Evolutionary conservation across 2,113 vertebrate genomes (phyloP).

Genomic region (Tauraco erythrolophus): DNA sequence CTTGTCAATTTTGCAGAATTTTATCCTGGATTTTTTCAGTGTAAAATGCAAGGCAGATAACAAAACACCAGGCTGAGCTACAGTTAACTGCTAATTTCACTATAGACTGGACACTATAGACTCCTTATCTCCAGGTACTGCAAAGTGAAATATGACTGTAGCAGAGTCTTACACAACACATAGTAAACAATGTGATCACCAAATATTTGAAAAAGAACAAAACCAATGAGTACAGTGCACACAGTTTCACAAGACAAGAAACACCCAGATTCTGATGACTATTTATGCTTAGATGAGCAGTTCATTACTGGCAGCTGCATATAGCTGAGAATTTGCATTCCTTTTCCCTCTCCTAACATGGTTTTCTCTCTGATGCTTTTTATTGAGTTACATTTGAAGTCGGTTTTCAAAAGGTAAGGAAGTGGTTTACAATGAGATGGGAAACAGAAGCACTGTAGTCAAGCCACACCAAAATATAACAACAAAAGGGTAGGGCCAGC

Average conservation of each 20-base stretch:
- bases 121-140: neutral
- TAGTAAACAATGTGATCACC: neutral
- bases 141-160: neutral
- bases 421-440: neutral
- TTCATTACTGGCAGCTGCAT: neutral
- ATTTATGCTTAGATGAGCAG: neutral
- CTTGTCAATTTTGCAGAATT: neutral
- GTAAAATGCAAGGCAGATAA: neutral
- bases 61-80: neutral
- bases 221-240: neutral
- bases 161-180: neutral
- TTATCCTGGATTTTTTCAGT: neutral
- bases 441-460: neutral
- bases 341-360: neutral
- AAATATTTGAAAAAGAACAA: neutral
- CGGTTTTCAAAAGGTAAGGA: constrained; percentile 4
- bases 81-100: neutral
- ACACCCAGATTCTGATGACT: neutral
- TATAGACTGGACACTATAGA: neutral
- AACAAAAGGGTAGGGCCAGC: neutral
- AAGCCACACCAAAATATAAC: neutral
- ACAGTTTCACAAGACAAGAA: neutral
- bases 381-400: constrained; percentile 8
- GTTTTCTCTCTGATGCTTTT: constrained; percentile 2
- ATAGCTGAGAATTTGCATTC: neutral